phyloP scores from a whole-genome alignment of 1,140 invertebrate species.

The Drosophila ficusphila region DNA sequence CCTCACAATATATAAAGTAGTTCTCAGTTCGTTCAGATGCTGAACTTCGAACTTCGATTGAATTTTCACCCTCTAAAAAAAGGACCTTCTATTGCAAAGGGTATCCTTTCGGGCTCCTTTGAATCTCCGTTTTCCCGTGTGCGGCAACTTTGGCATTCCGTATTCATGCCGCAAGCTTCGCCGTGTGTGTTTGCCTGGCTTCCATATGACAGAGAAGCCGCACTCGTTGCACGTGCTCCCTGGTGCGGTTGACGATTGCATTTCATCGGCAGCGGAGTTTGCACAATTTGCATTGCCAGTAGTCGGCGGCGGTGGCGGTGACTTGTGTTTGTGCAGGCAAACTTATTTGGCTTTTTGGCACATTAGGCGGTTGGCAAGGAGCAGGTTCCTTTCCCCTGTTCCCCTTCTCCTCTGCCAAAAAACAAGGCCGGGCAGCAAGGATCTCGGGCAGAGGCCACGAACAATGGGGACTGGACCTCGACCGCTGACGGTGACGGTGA shows the following conservation, averaged over 20 bases:
- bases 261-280: slow-evolving; percentile 52
- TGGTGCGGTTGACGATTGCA: slow-evolving; percentile 71
- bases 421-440: slow-evolving; percentile 25
- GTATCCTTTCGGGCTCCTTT: background rate
- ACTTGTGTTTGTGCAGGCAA: slow-evolving; percentile 52
- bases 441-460: slow-evolving; percentile 20
- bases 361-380: slow-evolving; percentile 36
- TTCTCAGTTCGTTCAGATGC: too few species aligned
- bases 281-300: slow-evolving; percentile 12
- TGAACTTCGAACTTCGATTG: background rate
- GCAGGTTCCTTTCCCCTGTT: slow-evolving; percentile 44
- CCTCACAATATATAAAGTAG: too few species aligned
- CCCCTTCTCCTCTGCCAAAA: too few species aligned
- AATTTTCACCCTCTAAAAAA: background rate
- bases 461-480: slow-evolving; percentile 13
- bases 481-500: slow-evolving; percentile 41
- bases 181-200: slow-evolving; percentile 47
- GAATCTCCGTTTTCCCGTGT: background rate
- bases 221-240: slow-evolving; percentile 51
- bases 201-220: slow-evolving; percentile 47
- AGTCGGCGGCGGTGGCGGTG: background rate
- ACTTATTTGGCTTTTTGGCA: slow-evolving; percentile 73
- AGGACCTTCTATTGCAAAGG: background rate
- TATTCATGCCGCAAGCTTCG: slow-evolving; percentile 11
- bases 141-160: slow-evolving; percentile 27